phyloP scores from a whole-genome alignment of 2,888 invertebrate species.

The Chironomus riparius region DNA sequence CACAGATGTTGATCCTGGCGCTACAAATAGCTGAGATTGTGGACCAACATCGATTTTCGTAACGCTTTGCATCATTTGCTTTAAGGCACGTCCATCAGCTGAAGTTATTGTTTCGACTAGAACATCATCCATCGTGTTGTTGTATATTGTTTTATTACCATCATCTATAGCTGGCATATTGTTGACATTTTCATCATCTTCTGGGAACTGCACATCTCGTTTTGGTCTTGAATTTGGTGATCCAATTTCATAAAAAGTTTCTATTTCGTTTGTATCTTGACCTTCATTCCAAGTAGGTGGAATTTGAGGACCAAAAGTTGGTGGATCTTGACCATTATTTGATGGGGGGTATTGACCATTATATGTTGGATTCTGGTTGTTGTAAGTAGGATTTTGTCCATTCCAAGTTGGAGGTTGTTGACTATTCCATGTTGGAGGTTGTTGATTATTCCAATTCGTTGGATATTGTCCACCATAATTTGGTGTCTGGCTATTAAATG shows the following conservation, averaged over 20 bases:
- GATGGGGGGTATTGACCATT: background rate
- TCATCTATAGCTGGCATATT: background rate
- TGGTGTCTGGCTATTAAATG: background rate
- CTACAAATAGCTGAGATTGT: slow-evolving; percentile 43
- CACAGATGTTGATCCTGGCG: slow-evolving; percentile 36
- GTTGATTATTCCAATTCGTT: background rate
- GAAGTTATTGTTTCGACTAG: background rate
- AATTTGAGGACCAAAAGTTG: background rate
- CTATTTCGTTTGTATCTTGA: background rate
- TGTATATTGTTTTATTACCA: background rate
- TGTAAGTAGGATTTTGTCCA: background rate
- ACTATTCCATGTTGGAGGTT: background rate
- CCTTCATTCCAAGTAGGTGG: background rate
- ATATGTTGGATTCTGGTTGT: no score
- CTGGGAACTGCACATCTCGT: slow-evolving; percentile 8
- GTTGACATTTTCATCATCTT: background rate
- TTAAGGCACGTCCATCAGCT: background rate
- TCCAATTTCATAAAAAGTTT: background rate
- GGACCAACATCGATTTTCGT: slow-evolving; percentile 44
- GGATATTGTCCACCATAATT: background rate
- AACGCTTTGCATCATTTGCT: slow-evolving; percentile 28
- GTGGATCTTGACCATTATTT: background rate
- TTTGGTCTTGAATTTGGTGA: background rate
- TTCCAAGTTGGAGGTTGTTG: background rate
- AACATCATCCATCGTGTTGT: background rate